Percentiles rank a stretch among this genome's conserved stretches.
phyloP scores from a whole-genome alignment of 92 coral and sea anemone genomes.

The Porites divaricata region DNA sequence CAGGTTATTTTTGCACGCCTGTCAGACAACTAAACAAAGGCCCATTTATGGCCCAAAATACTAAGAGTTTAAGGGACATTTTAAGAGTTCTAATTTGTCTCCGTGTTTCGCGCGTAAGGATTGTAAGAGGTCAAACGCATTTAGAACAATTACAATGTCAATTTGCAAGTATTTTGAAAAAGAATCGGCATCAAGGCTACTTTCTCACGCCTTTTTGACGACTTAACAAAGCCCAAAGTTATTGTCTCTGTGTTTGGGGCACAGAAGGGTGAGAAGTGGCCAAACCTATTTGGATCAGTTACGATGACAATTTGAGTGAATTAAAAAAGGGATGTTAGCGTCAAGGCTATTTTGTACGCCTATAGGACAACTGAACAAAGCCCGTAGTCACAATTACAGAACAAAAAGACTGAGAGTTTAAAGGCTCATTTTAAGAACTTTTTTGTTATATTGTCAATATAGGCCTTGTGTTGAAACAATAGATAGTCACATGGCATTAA shows the following conservation, averaged over 20 bases:
- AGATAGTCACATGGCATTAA: neutral
- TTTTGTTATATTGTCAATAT: neutral
- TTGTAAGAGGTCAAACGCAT: too few relatives aligned
- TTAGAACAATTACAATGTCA: too few relatives aligned
- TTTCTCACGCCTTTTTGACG: constrained; percentile 20
- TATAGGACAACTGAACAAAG: neutral
- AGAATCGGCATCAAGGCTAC: neutral
- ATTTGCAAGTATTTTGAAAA: neutral
- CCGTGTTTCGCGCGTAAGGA: neutral
- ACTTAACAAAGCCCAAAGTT: neutral
- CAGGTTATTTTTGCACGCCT: too few relatives aligned
- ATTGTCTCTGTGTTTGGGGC: too few relatives aligned
- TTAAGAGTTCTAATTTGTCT: neutral
- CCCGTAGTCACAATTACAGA: neutral
- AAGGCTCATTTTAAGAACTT: neutral
- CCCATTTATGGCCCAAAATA: neutral
- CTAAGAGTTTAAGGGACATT: neutral
- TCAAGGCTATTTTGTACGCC: constrained; percentile 24
- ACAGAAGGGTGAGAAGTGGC: too few relatives aligned
- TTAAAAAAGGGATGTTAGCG: neutral
- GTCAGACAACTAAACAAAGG: too few relatives aligned
- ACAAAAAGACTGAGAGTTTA: neutral
- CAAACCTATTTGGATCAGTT: too few relatives aligned
- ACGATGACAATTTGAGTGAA: neutral
- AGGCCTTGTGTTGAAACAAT: neutral